Base-by-base conservation (phyloP, 92 coral and sea anemone genomes). In the Parazoanthus swiftii region DNA sequence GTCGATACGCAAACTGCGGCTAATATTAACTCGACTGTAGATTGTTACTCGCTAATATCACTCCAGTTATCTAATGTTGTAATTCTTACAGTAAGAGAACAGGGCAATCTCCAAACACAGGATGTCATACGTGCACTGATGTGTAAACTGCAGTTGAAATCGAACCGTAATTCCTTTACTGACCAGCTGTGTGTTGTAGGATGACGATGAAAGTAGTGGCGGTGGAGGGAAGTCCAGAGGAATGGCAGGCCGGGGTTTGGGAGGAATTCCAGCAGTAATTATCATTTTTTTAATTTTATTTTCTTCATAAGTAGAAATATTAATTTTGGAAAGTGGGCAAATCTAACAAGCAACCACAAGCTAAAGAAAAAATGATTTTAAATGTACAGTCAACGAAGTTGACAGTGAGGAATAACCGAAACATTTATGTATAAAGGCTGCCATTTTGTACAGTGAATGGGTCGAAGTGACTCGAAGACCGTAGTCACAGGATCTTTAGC, bases 221-320 rank as follows among this genome's bases (percentile, higher is more conserved):
- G 21, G 29, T 4, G 29, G 35, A 70, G 95, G 97, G 51, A 94
- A 94, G 82, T 89, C 97, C 46, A 80, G 97, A 79, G 95, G 97
- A 66, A 88, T 88, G 54, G 37, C 86, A 9, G 93, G 93, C 80
- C 74, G 93, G 76, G 65, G 81, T 63, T 82, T 74, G 23, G 92
- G 92, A 6, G 94, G 93, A 91, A 86, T 89, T 81, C 88, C 91
- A 86, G 95, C 95, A 90, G 97, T 94, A 94, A 94, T 81, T 94
- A 94, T 87, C 56, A 18, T 63, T 37, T 56, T 38, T 81, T 77
- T 42, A 11, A 11, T 25, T 74, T 79, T 35, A 13, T 36, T 89
- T 73, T 14, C 74, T 84, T 48, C 46, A 29, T 25, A 25, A 50
- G 56, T n/a, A 50, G 6, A 77, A 4, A 4, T 54, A 10, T 23